Base-by-base conservation (phyloP, 2,888 invertebrate genomes). In the Limnephilus auricula region DNA sequence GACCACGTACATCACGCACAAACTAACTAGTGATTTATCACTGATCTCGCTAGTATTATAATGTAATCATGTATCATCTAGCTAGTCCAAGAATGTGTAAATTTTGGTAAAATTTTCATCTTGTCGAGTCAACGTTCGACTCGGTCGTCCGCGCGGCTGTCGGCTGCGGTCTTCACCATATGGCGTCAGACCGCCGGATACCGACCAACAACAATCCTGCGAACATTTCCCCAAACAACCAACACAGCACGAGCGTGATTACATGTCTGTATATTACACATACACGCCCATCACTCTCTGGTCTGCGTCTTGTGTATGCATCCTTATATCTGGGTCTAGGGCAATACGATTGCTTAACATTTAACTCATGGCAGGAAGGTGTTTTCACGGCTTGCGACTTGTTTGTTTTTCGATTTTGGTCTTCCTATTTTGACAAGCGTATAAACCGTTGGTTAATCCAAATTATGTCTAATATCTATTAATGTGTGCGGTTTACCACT, bases 121-220 rank as follows among this genome's bases (percentile, higher is more conserved):
- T 6, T 9, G 6, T n/a, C 65, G 9, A 65, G 65, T 65, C 25
- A 65, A 25, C n/a, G 65, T 25, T 50, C 50, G n/a, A 2, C 32
- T 31, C 1, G 15, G 80, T 32, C 32, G 80, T 31, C 65, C 31
- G 80, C 80, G 31, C 37, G 37, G 37, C 37, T 37, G 37, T 9
- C 32, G 65, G 15, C 31, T 40, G 65, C 87, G 87, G 50, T 32
- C 65, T 13, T 40, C 87, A 2, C n/a, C 65, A 82, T 87, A 80
- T 87, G 90, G 90, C 82, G n/a, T 85, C 65, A 45, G 50, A 79
- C 86, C 86, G 90, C 78, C 34, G 45, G 78, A 79, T 85, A 65
- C 83, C n/a, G 78, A 12, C 18, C 79, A 18, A 32, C 31, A 86
- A 86, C 86, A 86, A 87, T 87, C 87, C 65, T n/a, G 50, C 87